Evolutionary conservation across 2,797 vertebrate genomes (phyloP).

Genomic region (Rhinoraja longicauda): DNA sequence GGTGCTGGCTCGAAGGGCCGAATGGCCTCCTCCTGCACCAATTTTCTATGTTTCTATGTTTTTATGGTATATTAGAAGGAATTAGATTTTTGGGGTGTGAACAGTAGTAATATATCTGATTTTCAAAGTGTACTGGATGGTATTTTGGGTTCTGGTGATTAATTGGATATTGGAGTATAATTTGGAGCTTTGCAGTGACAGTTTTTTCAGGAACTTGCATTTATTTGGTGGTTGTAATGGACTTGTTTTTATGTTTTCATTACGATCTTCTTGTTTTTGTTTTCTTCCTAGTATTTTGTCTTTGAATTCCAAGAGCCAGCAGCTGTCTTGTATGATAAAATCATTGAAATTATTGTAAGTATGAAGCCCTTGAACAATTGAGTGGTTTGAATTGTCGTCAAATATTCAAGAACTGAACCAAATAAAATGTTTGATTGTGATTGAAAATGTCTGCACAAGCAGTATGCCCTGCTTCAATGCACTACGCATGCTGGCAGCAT

Average conservation of each 20-base stretch:
- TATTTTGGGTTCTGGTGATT: not conserved
- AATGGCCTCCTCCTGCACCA: too few relatives aligned
- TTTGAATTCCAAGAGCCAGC: constrained; percentile 82
- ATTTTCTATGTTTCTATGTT: too few relatives aligned
- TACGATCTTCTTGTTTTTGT: constrained; percentile 37
- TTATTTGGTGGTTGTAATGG: too few relatives aligned
- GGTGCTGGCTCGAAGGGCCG: too few relatives aligned
- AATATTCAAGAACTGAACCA: not conserved
- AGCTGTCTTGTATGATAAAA: constrained; percentile 75
- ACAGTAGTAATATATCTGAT: not conserved
- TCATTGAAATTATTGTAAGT: constrained; percentile 82
- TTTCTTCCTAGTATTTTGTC: constrained; percentile 75
- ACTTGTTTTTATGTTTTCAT: not conserved
- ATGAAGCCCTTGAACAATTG: not conserved
- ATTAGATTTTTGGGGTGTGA: not conserved
- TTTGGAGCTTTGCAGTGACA: not conserved
- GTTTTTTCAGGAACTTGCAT: too few relatives aligned
- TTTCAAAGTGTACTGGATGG: not conserved
- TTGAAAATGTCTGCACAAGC: not conserved
- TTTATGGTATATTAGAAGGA: too few relatives aligned
- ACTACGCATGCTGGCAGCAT: not conserved
- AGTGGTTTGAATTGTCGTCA: not conserved
- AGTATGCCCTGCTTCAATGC: not conserved
- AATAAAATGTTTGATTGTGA: not conserved
- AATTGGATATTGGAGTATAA: not conserved